Base-by-base conservation (phyloP, 2,113 vertebrate genomes). In the Progne subis region DNA sequence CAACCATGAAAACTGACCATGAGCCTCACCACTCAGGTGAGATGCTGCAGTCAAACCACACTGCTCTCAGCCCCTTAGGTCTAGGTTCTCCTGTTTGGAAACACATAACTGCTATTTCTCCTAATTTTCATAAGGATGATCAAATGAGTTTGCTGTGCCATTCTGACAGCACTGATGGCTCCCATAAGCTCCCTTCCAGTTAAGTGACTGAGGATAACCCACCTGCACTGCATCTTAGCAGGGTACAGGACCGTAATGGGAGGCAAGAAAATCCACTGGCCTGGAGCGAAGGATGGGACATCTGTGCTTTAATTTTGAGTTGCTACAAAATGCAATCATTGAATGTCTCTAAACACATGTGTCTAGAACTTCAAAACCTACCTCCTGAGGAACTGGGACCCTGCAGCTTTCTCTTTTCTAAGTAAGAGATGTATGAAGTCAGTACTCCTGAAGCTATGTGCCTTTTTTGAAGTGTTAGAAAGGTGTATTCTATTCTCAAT, bases 301-400 rank as follows among this genome's bases (percentile, higher is more conserved):
- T 41, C 31, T 0, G 0, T 15, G 37, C 60, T 44, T 46, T 64
- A 28, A 74, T 69, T 77, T 52, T 0, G 3, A 77, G 50, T 17
- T 32, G n/a, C 46, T 63, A 26, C 43, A 86, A 70, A 78, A 74
- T 17, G 44, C 11, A 4, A 6, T 80, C 31, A 14, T 10, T 0
- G 0, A 57, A 74, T 46, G 16, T 31, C 84, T 82, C 64, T 67
- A 34, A 72, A 59, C 3, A 2, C 0, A 0, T 20, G 31, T 56
- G 53, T 19, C 37, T 82, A 50, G 46, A 83, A 70, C 18, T 37
- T 25, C n/a, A 78, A n/a, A 87, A 41, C 6, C 24, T 37, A 16
- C 14, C 16, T 80, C 16, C 34, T 32, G 28, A 86, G 69, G 52
- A 81, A 53, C 32, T 6, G 11, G 34, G 16, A 86, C 49, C 32